Percentiles rank a stretch among this genome's conserved stretches.
These are phyloP conservation scores for Brevimyrus niger DNA, from an alignment of 2,113 vertebrate species.

Conservation along the genomic window DNA sequence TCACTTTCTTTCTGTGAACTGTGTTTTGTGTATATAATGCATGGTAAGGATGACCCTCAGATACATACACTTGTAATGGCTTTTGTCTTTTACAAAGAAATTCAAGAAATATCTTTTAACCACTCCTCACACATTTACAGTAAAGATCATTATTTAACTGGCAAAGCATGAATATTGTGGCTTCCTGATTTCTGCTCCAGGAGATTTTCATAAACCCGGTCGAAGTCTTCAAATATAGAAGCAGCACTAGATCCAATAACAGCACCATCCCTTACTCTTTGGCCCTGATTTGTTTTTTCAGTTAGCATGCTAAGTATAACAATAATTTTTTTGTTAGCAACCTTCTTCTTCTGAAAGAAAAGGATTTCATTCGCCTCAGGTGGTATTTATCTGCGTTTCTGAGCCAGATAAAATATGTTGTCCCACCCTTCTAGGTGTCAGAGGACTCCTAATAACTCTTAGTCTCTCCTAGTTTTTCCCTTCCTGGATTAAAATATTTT, in stretches of 20 bases:
- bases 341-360: not conserved
- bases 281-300: constrained; percentile 6
- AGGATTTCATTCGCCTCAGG: constrained; percentile 4
- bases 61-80: not conserved
- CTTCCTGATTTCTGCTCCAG: constrained; percentile 27
- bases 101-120: not conserved
- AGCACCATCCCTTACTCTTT: not conserved
- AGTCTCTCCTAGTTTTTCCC: not conserved
- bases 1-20: not conserved
- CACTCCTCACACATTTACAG: not conserved
- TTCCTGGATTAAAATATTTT: not conserved
- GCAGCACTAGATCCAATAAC: constrained; percentile 37
- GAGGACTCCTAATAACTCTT: not conserved
- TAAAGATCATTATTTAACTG: constrained; percentile 35
- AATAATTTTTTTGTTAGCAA: not conserved
- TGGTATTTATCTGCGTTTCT: not conserved
- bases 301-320: not conserved
- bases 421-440: not conserved
- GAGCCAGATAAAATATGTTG: not conserved
- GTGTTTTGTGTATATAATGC: not conserved
- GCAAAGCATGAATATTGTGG: not conserved
- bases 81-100: not conserved
- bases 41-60: not conserved
- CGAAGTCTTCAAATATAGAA: constrained; percentile 42
- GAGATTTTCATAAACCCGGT: constrained; percentile 39